Percentiles rank a stretch among this genome's conserved stretches.
phyloP scores from a whole-genome alignment of 2,797 vertebrate species.

The Uromys caudimaculatus region DNA sequence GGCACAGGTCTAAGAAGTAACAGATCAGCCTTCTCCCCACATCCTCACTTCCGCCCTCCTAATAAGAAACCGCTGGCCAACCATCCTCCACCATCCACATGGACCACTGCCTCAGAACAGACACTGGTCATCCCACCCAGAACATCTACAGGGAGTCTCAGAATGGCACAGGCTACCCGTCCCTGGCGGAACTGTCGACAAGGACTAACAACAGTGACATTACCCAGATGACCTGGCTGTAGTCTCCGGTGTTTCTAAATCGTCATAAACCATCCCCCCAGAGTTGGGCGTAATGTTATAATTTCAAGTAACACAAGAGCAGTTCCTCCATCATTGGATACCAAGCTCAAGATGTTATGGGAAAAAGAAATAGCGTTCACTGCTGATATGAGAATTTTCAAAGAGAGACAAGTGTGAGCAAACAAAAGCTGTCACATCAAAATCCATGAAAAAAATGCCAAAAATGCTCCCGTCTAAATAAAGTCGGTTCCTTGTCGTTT shows the following conservation, averaged over 20 bases:
- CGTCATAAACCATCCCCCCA: not conserved
- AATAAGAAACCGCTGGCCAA: not conserved
- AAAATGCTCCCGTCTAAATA: conserved; percentile 79
- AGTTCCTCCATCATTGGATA: conserved; percentile 82
- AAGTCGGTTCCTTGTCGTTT: conserved; percentile 79
- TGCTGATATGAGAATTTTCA: conserved; percentile 83
- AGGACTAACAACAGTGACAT: conserved; percentile 10
- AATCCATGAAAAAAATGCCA: conserved; percentile 80
- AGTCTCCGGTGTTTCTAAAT: not conserved
- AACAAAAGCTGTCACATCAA: conserved; percentile 87
- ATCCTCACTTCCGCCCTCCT: not conserved
- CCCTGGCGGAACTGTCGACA: not conserved
- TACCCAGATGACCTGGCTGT: conserved; percentile 40
- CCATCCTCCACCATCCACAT: not conserved
- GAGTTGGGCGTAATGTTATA: conserved; percentile 76
- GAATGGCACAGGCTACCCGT: not conserved
- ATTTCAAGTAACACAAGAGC: conserved; percentile 79
- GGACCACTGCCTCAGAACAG: not conserved
- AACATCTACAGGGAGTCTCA: not conserved
- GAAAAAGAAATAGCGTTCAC: conserved; percentile 81
- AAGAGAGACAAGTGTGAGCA: conserved; percentile 86
- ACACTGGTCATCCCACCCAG: not conserved
- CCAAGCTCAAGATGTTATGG: conserved; percentile 83
- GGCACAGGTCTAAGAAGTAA: not conserved
- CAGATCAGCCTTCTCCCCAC: not conserved